Percentiles rank a stretch among this genome's conserved stretches.
These are phyloP conservation scores for Panulirus ornatus DNA, from an alignment of 1,140 invertebrate genomes.

Conservation along the genomic window DNA sequence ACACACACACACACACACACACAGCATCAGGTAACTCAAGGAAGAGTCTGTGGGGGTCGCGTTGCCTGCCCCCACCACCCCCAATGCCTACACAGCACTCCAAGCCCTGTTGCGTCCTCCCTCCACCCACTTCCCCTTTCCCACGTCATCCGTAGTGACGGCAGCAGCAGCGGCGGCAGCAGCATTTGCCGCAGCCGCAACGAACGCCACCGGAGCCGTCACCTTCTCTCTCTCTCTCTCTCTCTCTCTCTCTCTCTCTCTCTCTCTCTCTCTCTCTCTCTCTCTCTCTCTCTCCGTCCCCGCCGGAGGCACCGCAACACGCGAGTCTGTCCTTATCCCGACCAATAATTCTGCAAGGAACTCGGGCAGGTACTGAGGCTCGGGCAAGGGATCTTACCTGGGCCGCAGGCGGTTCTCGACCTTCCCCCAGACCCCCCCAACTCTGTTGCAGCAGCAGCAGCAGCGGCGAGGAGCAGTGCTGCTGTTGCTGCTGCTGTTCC, in stretches of 20 bases:
- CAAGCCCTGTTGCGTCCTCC: no score
- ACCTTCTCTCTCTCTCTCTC: background rate
- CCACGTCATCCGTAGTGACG: background rate
- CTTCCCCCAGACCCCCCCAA: constrained; percentile 23
- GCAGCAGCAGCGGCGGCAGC: background rate
- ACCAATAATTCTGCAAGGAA: constrained; percentile 46
- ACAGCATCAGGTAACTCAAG: no score
- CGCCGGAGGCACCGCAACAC: constrained; percentile 33
- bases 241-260: background rate
- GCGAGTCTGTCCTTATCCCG: constrained; percentile 47
- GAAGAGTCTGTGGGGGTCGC: no score
- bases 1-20: no score
- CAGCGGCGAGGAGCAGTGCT: no score
- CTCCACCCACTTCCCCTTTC: background rate
- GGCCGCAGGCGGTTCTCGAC: constrained; percentile 49
- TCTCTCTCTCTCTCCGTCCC: background rate
- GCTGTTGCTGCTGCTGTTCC: constrained; percentile 11
- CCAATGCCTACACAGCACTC: background rate
- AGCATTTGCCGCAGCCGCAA: background rate
- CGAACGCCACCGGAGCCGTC: background rate
- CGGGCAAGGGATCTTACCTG: constrained; percentile 27
- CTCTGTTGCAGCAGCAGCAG: background rate
- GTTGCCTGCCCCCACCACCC: background rate
- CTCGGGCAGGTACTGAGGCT: constrained; percentile 46
- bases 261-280: background rate